Evolutionary conservation across 1,140 invertebrate genomes (phyloP), one percentile per base, ranked within the genome.

Genomic region (Monomorium pharaonis): DNA sequence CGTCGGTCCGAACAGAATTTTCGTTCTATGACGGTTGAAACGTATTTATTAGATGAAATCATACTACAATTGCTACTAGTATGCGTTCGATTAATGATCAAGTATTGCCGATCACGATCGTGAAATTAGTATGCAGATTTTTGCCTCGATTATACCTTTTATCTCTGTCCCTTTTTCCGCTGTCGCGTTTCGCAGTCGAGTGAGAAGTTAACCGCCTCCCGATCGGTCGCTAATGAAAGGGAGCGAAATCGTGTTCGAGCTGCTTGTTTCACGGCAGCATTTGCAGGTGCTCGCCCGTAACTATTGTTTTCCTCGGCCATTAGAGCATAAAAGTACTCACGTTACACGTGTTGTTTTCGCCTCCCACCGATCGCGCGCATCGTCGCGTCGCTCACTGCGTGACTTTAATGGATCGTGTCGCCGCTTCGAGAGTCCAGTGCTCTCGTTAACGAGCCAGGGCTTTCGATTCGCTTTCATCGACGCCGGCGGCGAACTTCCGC

Each of bases 321-420:
- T 86, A 89, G 88, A 89, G 87, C 88, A 89, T 89, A 85, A 89
- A 89, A 89, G 84, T 72, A 62, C 63, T 27, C 30, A 30, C 76
- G 21, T 84, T 47, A 76, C 84, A 72, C 65, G 56, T 58, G 75
- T 86, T 30, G 37, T 7, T 37, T n/a, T 47, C 16, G 24, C 72
- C 58, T 62, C 76, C 76, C 74, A 65, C 49, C 30, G 24, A 70
- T 81, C 67, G 47, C 72, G 60, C 54, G 27, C 44, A 70, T 65
- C 49, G 85, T 42, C 37, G 44, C 62, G 62, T 63, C n/a, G 18
- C 65, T 44, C 37, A 44, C 6, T 12, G 18, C 37, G 37, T 67
- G 63, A 67, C 37, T 67, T 67, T 67, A 67, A 67, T 78, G 42
- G 42, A 51, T 30, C 24, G n/a, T 24, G n/a, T 51, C 18, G 54